Evolutionary conservation across 2,797 vertebrate species (phyloP), one percentile per base, ranked within the genome.

Genomic region (Periparus ater): DNA sequence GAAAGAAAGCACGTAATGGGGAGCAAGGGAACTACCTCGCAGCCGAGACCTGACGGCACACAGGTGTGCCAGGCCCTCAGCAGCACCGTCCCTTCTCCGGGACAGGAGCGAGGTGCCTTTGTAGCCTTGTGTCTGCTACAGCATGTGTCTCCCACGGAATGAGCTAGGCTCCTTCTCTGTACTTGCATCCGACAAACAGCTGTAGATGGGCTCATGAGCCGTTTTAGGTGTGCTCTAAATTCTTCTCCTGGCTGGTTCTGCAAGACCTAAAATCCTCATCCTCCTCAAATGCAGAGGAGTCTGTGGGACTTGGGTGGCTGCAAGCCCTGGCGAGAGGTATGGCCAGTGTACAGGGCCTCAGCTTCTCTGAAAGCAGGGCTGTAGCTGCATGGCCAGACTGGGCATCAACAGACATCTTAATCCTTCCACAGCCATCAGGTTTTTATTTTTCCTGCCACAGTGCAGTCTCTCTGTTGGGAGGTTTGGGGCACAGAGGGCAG

Each of bases 71-170:
- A 32, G 57, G 38, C 21, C 51, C 81, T 34, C 58, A 1, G 70
- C 2, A 1, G 29, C 80, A 3, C 63, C 1, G 40, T 15, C n/a
- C 67, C 50, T 29, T 9, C 79, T 6, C 57, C 1, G 4, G 45
- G 20, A 2, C 65, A 1, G 17, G 7, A 17, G 38, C 1, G 47
- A 62, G 36, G 7, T 4, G 11, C 45, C 62, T 30, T 1, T 10
- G 8, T 1, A 48, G 36, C 84, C 67, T 25, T 7, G 38, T 3
- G 12, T 8, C 66, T 34, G 19, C 62, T 9, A 0, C 2, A 19
- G 73, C 51, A 18, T 21, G 5, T 0, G 0, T 48, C 45, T 17
- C 42, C 74, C 61, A 1, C 0, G 34, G 58, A 26, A 47, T 0
- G 32, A 30, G 32, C 19, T 18, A 3, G 13, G 27, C 14, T 38